These are phyloP conservation scores for Pongo abelii DNA, from an alignment of 2,113 vertebrate genomes.

Conservation along the genomic window DNA sequence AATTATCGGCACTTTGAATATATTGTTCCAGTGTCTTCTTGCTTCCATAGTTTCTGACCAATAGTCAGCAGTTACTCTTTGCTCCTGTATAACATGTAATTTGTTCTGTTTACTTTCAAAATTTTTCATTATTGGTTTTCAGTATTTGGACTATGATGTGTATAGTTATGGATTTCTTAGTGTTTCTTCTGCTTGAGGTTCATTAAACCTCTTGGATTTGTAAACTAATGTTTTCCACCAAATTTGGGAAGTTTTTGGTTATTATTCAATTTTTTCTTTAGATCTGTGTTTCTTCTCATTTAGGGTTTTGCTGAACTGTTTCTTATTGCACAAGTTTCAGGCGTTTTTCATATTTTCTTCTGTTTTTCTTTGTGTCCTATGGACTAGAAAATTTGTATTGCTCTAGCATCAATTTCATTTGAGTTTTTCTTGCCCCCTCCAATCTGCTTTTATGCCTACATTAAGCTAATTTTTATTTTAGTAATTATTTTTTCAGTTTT, in stretches of 20 bases:
- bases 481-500: not conserved
- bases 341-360: not conserved
- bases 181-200: not conserved
- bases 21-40: not conserved
- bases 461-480: not conserved
- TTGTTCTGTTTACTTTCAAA: not conserved
- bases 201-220: not conserved
- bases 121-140: not conserved
- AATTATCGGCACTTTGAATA: not conserved
- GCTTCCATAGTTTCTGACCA: not conserved
- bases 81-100: not conserved
- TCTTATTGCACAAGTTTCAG: not conserved
- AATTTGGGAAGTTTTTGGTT: not conserved
- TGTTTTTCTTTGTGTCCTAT: not conserved
- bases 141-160: not conserved
- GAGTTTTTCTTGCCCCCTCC: not conserved
- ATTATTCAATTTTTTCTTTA: not conserved
- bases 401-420: not conserved
- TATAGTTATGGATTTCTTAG: not conserved
- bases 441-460: not conserved
- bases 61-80: not conserved
- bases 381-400: not conserved
- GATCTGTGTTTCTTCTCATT: not conserved
- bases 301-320: not conserved
- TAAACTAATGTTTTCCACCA: not conserved